These are phyloP conservation scores for Anisognathus igniventris DNA, from an alignment of 2,797 vertebrate species.

Conservation along the genomic window DNA sequence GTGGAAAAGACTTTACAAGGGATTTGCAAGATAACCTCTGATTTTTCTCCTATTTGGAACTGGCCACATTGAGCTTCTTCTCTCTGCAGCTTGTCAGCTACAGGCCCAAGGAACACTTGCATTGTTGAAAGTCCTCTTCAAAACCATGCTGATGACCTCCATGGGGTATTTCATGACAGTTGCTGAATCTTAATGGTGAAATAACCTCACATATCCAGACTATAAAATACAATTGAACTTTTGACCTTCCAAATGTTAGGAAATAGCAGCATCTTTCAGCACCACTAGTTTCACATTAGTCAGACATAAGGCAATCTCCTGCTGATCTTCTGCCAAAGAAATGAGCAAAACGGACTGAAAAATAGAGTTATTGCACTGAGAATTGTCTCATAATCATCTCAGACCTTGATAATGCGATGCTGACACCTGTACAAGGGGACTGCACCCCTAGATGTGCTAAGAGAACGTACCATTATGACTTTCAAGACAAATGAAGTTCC, in stretches of 20 bases:
- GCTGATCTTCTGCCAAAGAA: not conserved
- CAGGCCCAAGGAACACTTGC: not conserved
- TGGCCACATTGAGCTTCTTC: not conserved
- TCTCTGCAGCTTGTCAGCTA: not conserved
- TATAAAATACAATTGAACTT: not conserved
- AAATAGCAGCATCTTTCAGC: not conserved
- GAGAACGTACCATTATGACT: not conserved
- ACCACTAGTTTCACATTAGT: not conserved
- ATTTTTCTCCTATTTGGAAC: not conserved
- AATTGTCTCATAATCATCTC: not conserved
- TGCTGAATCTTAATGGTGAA: not conserved
- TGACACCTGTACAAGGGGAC: not conserved
- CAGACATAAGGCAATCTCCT: not conserved
- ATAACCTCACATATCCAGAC: not conserved
- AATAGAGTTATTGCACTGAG: not conserved
- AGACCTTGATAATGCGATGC: not conserved
- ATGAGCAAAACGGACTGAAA: not conserved
- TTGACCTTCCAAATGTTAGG: not conserved
- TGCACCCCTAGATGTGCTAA: fast-evolving
- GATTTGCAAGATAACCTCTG: not conserved
- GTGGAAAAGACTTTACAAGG: not conserved
- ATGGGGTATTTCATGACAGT: not conserved
- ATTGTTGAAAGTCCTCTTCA: not conserved
- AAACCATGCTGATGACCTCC: not conserved
- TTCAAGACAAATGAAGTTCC: not conserved